These are phyloP conservation scores for Rhinogobio ventralis DNA, from an alignment of 2,797 vertebrate species.

Conservation along the genomic window DNA sequence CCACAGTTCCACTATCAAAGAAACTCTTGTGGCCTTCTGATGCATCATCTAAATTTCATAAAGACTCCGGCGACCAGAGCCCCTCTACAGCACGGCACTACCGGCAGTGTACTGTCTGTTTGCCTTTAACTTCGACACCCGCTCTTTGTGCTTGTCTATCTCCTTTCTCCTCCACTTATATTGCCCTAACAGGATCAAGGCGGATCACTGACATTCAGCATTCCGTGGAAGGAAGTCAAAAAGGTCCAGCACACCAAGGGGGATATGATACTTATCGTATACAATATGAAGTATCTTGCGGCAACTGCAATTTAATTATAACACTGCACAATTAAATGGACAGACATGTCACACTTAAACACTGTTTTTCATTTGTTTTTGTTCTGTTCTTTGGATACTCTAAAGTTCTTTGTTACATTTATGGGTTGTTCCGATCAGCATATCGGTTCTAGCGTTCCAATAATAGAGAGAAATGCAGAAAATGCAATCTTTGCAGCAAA, in stretches of 20 bases:
- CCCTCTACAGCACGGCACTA: conserved; percentile 65
- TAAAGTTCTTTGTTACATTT: not conserved
- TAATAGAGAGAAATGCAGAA: not conserved
- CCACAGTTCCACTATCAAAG: conserved; percentile 81
- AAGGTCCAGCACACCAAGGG: conserved; percentile 12
- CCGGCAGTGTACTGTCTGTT: conserved; percentile 78
- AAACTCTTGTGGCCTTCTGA: conserved; percentile 83
- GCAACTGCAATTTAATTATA: not conserved
- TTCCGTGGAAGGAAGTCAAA: conserved; percentile 14
- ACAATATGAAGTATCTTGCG: conserved; percentile 22
- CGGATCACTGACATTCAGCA: conserved; percentile 61
- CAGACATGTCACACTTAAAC: not conserved
- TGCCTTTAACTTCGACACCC: conserved; percentile 79
- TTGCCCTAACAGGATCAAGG: conserved; percentile 77
- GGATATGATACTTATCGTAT: conserved; percentile 3
- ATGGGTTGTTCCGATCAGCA: not conserved
- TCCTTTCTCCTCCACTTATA: conserved; percentile 79
- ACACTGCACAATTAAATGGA: not conserved
- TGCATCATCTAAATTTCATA: conserved; percentile 83
- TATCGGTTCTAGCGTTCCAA: not conserved
- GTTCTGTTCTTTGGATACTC: not conserved
- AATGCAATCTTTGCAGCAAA: too few species aligned
- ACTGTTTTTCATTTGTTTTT: not conserved
- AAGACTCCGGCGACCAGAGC: conserved; percentile 62
- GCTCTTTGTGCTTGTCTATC: conserved; percentile 79